Evolutionary conservation across 2,113 vertebrate species (phyloP).

Genomic region (Urocolius indicus): DNA sequence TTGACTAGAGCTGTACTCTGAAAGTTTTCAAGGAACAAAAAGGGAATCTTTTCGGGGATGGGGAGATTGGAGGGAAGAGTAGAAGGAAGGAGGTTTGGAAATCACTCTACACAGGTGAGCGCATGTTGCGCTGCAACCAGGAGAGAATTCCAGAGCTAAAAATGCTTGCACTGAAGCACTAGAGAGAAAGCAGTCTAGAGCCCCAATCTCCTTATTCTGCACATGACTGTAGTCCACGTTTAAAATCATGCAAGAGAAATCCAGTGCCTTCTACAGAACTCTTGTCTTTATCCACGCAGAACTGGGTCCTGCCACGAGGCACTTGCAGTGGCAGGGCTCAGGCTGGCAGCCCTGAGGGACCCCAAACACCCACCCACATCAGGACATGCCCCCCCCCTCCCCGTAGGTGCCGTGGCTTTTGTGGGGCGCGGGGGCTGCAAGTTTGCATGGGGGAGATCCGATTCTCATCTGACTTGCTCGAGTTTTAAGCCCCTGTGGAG

Average conservation of each 20-base stretch:
- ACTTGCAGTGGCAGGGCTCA: slow-evolving; percentile 49
- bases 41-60: background rate
- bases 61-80: background rate
- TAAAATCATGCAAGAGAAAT: slow-evolving; percentile 75
- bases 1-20: slow-evolving; percentile 76
- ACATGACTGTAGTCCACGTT: slow-evolving; percentile 56
- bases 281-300: slow-evolving; percentile 75
- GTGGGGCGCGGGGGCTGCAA: background rate
- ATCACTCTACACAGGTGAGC: background rate
- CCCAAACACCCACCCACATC: slow-evolving; percentile 3
- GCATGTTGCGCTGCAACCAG: background rate
- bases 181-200: slow-evolving; percentile 33
- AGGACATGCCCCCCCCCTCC: background rate
- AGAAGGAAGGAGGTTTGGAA: slow-evolving; percentile 16
- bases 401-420: background rate
- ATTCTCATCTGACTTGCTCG: slow-evolving; percentile 36
- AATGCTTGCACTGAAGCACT: slow-evolving; percentile 49
- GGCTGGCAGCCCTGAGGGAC: background rate
- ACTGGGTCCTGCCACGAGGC: slow-evolving; percentile 64
- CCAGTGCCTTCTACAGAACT: slow-evolving; percentile 84
- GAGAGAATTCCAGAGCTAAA: slow-evolving; percentile 14
- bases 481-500: slow-evolving; percentile 46
- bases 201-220: slow-evolving; percentile 67
- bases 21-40: slow-evolving; percentile 75
- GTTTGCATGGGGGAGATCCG: background rate